Evolutionary conservation across 2,113 vertebrate species (phyloP), one percentile per base, ranked within the genome.

Genomic region (Agapornis roseicollis): DNA sequence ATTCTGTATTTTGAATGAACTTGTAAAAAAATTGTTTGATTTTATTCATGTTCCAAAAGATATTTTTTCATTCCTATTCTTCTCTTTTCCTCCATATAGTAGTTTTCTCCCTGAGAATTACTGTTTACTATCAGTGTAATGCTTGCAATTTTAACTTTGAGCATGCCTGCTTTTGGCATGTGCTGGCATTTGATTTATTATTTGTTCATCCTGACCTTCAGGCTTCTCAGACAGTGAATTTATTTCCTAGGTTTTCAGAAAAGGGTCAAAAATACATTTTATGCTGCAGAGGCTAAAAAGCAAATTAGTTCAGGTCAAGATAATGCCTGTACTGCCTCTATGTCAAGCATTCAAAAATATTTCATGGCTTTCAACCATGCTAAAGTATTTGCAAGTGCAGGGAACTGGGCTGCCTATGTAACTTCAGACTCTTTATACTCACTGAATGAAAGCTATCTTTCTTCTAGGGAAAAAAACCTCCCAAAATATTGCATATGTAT

Each of bases 171-270:
- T 72, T 80, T 53, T 89, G 63, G 42, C 81, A 87, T 90, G 49
- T 89, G 49, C 31, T 96, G 84, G 50, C 12, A 49, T 88, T 94
- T 96, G 85, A 96, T 96, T 96, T 95, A 94, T 79, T 61, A 88
- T 93, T 93, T 95, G 27, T 68, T 64, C 74, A 93, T 70, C 49
- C 41, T 91, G 64, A 89, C 19, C 73, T 94, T 84, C 61, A 90
- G 58, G 42, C 29, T 88, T 95, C 70, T 91, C 8, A 96, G 65
- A 79, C 3, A 94, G 66, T 56, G 78, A 86, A 95, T 95, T 92
- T 76, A 85, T 96, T 96, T 95, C 44, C 28, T 58, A 76, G 25
- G 22, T 92, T 91, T 96, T 91, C 53, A 87, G 24, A 94, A 87
- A 90, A 5, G 55, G 46, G 44, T 88, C 44, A 58, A 89, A 97